A percentile compares a stretch with the other conserved stretches of the same genome.
phyloP scores from a whole-genome alignment of 2,888 invertebrate genomes.

The Cheilosia urbana region DNA sequence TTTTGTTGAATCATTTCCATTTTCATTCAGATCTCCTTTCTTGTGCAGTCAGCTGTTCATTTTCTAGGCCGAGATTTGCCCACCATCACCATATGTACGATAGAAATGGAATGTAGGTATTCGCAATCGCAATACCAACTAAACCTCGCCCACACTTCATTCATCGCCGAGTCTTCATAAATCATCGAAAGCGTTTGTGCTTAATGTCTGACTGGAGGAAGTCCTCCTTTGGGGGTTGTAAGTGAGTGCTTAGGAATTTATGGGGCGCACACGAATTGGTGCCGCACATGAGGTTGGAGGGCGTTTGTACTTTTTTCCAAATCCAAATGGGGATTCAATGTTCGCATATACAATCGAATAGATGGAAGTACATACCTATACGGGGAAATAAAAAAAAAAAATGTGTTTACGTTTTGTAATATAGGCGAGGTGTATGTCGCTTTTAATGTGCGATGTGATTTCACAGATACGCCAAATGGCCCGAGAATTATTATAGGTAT shows the following conservation, averaged over 20 bases:
- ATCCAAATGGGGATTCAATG: conserved; percentile 75
- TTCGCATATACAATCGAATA: conserved; percentile 60
- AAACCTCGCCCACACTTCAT: conserved; percentile 60
- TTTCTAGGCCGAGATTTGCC: background rate
- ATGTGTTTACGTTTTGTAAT: conserved; percentile 72
- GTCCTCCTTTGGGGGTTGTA: conserved; percentile 71
- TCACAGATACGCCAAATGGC: background rate
- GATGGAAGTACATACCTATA: conserved; percentile 52
- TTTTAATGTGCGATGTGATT: conserved; percentile 66
- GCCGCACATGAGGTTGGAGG: conserved; percentile 14
- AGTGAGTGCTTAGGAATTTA: conserved; percentile 75
- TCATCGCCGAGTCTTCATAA: conserved; percentile 72
- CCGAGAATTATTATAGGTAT: conserved; percentile 29
- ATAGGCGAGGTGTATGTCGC: conserved; percentile 61
- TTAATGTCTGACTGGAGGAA: conserved; percentile 74
- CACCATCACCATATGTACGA: background rate
- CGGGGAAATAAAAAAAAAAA: conserved; percentile 35
- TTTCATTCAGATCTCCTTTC: background rate
- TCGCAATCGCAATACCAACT: conserved; percentile 13
- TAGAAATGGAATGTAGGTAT: background rate
- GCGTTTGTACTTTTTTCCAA: conserved; percentile 57
- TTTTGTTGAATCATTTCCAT: conserved; percentile 42
- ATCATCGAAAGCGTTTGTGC: conserved; percentile 75
- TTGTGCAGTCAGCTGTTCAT: conserved; percentile 6
- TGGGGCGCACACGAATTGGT: conserved; percentile 65